Base-by-base conservation (phyloP, 2,113 vertebrate species). In the Rousettus leschenaultii region DNA sequence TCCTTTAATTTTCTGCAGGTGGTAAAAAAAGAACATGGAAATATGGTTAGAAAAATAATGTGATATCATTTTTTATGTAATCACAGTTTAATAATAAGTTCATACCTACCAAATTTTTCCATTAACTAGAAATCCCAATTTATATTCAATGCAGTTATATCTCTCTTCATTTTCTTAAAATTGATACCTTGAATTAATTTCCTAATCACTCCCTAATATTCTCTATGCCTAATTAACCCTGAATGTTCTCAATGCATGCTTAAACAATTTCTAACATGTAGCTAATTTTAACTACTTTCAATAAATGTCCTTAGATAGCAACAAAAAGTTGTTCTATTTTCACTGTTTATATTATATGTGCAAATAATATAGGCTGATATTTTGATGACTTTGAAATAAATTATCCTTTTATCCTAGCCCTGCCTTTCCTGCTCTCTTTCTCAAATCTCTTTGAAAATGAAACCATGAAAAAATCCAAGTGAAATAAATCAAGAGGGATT, bases 151-250 rank as follows among this genome's bases (percentile, higher is more conserved):
- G 35, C 3, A 77, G 16, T 86, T 83, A 83, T 68, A 79, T 48
- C 12, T 35, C 13, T 85, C 24, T 89, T 75, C 18, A 83, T 84
- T 94, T 90, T 89, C 43, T 86, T 84, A 86, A 93, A 93, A 86
- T 48, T 45, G 63, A 89, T 84, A 55, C 7, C 55, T 94, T 6
- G 6, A 33, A 89, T 97, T 95, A 86, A 93, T 16, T 93, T 93
- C 22, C n/a, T 91, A 97, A 97, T 86, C 80, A 93, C 51, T 78
- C 30, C 30, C 51, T 92, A 89, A 95, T 95, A 86, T 89, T 95
- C 57, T 51, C 12, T 57, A 78, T 89, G 83, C 33, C 33, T 93
- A 95, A 94, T 95, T 95, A 92, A 21, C 43, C 13, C 53, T 86
- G 35, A 86, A 92, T 91, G 92, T 86, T 86, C 55, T 95, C 48